Conservation (phyloP, 2,797 vertebrate species). For the Pelochelys cantorii region DNA sequence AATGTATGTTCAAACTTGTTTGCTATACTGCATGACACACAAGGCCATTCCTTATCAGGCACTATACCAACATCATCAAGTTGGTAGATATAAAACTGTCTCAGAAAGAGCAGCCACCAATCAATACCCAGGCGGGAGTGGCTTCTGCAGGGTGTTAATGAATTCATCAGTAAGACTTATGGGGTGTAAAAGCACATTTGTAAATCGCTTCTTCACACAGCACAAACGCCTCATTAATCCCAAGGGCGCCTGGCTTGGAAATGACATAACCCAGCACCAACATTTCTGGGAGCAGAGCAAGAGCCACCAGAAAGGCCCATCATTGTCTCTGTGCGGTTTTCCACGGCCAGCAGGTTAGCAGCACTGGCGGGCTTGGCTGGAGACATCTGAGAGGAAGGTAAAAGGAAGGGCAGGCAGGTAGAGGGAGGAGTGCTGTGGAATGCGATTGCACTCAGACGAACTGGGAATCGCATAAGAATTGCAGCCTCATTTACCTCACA, state of each 20-base stretch:
- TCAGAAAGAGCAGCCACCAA: constrained; percentile 17
- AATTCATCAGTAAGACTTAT: constrained; percentile 57
- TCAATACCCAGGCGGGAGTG: constrained; percentile 12
- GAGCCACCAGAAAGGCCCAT: not conserved
- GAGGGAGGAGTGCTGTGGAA: not conserved
- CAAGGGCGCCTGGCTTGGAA: not conserved
- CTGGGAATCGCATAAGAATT: not conserved
- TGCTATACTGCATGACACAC: not conserved
- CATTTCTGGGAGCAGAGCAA: not conserved
- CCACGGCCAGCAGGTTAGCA: not conserved
- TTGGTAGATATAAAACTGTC: not conserved
- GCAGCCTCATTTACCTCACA: not conserved
- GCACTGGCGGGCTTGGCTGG: not conserved
- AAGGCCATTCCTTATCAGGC: not conserved
- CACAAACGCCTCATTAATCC: constrained; percentile 30
- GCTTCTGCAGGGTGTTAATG: not conserved
- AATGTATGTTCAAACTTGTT: not conserved
- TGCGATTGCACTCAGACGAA: not conserved
- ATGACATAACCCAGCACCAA: not conserved
- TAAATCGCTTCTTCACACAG: constrained; percentile 38
- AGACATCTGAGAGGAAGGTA: not conserved
- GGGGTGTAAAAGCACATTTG: constrained; percentile 38
- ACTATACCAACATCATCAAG: not conserved
- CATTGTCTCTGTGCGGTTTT: too few species aligned
- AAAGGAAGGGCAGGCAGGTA: not conserved